phyloP scores from a whole-genome alignment of 2,888 invertebrate genomes.

The Carcina quercana region DNA sequence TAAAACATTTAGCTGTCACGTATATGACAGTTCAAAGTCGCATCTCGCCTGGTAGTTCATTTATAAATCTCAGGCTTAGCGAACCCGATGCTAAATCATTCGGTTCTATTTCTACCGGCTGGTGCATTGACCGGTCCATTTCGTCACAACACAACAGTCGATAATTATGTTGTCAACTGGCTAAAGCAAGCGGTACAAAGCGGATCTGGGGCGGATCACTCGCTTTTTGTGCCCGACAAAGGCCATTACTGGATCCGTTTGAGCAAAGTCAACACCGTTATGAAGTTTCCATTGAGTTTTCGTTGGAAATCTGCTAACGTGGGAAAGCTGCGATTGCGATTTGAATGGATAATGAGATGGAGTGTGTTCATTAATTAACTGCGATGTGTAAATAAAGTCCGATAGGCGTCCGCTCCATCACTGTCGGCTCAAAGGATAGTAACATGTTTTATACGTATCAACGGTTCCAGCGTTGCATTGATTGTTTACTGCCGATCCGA shows the following conservation, averaged over 20 bases:
- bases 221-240: constrained; percentile 67
- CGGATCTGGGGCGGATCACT: constrained; percentile 60
- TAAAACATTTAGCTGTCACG: constrained; percentile 5
- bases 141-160: constrained; percentile 42
- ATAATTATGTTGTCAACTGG: constrained; percentile 67
- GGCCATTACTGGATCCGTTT: constrained; percentile 66
- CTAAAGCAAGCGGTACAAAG: constrained; percentile 63
- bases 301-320: constrained; percentile 59
- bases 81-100: constrained; percentile 12
- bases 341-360: constrained; percentile 65
- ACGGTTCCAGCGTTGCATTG: constrained; percentile 26
- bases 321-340: constrained; percentile 56
- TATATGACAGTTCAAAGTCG: constrained; percentile 13
- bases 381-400: constrained; percentile 65
- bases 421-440: constrained; percentile 50
- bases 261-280: constrained; percentile 66
- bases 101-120: constrained; percentile 38
- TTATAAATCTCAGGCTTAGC: constrained; percentile 8
- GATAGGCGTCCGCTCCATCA: constrained; percentile 45
- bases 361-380: constrained; percentile 62
- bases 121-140: constrained; percentile 50
- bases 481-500: constrained; percentile 42
- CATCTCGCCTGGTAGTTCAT: constrained; percentile 9
- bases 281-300: constrained; percentile 65
- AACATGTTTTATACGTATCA: constrained; percentile 44